These are phyloP conservation scores for Pentalonia nigronervosa DNA, from an alignment of 1,140 invertebrate species.

Conservation along the genomic window DNA sequence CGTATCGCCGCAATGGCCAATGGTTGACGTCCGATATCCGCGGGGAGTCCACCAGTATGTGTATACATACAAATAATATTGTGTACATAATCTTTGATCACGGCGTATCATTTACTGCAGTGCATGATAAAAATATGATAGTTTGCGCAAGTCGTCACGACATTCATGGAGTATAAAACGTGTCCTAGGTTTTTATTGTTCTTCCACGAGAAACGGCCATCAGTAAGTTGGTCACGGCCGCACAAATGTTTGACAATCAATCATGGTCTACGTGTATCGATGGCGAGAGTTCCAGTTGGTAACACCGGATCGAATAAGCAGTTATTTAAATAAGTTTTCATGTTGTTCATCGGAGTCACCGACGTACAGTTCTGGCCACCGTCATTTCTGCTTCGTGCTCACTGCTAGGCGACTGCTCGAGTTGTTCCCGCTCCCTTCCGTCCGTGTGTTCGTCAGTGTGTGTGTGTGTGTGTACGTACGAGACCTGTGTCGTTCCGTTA, in stretches of 20 bases:
- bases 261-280: neutral
- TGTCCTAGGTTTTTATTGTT: neutral
- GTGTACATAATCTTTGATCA: neutral
- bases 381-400: constrained; percentile 43
- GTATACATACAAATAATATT: neutral
- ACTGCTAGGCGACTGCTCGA: too few species aligned
- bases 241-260: neutral
- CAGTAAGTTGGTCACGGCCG: neutral
- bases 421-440: neutral
- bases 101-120: neutral
- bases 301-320: neutral
- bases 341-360: neutral
- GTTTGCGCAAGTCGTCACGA: neutral
- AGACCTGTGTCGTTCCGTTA: neutral
- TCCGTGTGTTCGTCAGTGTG: neutral
- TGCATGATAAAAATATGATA: neutral
- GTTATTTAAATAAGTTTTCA: constrained; percentile 29
- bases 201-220: neutral
- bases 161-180: neutral
- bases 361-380: neutral
- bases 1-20: neutral
- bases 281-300: neutral
- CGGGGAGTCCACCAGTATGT: neutral
- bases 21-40: neutral
- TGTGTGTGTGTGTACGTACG: neutral